Conservation (phyloP, 2,888 invertebrate species). For the Sarcophaga variegata region DNA sequence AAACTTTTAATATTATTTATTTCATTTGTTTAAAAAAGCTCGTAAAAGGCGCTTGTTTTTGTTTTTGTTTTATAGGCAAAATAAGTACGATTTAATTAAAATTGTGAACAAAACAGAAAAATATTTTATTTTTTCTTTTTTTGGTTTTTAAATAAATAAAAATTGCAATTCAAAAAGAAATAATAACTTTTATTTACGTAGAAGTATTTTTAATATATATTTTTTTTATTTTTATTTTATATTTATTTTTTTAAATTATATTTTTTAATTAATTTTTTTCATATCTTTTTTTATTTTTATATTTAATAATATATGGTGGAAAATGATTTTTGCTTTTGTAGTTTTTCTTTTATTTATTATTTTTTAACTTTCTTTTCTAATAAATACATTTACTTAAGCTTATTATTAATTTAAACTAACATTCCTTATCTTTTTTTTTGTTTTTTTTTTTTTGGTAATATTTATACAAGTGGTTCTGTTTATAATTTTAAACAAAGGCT, state of each 20-base stretch:
- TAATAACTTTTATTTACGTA: slow-evolving; percentile 5
- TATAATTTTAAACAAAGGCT: slow-evolving; percentile 10
- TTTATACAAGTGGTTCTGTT: slow-evolving; percentile 44
- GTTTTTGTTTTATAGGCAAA: slow-evolving; percentile 54
- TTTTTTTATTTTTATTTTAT: slow-evolving; percentile 35
- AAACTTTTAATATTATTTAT: slow-evolving; percentile 41
- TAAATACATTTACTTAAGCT: slow-evolving; percentile 65
- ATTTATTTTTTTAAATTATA: slow-evolving; percentile 22
- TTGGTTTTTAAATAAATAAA: slow-evolving; percentile 3
- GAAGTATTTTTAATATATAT: not conserved
- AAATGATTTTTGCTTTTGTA: slow-evolving; percentile 43
- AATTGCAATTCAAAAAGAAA: slow-evolving; percentile 58
- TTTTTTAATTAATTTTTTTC: slow-evolving; percentile 21
- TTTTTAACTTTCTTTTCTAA: slow-evolving; percentile 51
- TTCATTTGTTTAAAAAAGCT: slow-evolving; percentile 67
- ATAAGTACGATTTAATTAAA: slow-evolving; percentile 23
- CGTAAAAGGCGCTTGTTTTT: slow-evolving; percentile 71
- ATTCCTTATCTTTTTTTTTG: not conserved
- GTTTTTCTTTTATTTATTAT: slow-evolving; percentile 47
- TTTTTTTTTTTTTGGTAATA: slow-evolving; percentile 9
- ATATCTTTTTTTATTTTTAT: slow-evolving; percentile 34
- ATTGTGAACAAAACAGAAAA: slow-evolving; percentile 4
- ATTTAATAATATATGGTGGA: slow-evolving; percentile 49
- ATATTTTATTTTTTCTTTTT: not conserved
- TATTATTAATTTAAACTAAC: slow-evolving; percentile 48